Conservation (phyloP, 2,113 vertebrate genomes). For the Scytalopus superciliaris region DNA sequence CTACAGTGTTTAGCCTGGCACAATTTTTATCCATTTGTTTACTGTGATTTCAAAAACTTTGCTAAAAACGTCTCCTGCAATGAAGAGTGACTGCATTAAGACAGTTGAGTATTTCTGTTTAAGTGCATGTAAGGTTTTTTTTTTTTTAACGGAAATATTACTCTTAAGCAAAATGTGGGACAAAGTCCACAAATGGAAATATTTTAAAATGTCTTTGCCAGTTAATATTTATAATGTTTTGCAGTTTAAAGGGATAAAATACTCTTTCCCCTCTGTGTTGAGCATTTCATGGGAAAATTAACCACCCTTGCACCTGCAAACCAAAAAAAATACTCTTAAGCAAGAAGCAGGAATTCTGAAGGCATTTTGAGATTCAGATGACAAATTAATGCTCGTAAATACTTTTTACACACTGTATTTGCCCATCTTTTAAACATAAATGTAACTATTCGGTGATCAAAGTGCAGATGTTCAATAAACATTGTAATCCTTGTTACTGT, state of each 20-base stretch:
- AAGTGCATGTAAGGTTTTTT: background rate
- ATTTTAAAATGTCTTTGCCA: background rate
- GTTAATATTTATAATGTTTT: background rate
- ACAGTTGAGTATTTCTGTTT: background rate
- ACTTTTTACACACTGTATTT: background rate
- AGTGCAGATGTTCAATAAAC: background rate
- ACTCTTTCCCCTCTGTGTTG: rapidly evolving
- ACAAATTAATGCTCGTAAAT: background rate
- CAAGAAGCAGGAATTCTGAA: background rate
- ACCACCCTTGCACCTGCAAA: background rate
- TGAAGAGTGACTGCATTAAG: background rate
- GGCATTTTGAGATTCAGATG: background rate
- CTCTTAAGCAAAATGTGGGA: background rate
- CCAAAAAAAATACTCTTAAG: background rate
- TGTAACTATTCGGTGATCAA: background rate
- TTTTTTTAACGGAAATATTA: background rate
- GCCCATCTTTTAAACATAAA: background rate
- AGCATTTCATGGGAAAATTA: background rate
- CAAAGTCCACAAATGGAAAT: background rate
- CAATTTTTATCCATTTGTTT: slow-evolving; percentile 31
- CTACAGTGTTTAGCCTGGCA: slow-evolving; percentile 15
- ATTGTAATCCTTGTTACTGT: background rate
- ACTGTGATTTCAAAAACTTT: background rate
- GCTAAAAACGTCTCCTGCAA: background rate
- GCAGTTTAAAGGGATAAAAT: background rate